Conservation (phyloP, 1,140 invertebrate species). For the Drosophila subobscura region DNA sequence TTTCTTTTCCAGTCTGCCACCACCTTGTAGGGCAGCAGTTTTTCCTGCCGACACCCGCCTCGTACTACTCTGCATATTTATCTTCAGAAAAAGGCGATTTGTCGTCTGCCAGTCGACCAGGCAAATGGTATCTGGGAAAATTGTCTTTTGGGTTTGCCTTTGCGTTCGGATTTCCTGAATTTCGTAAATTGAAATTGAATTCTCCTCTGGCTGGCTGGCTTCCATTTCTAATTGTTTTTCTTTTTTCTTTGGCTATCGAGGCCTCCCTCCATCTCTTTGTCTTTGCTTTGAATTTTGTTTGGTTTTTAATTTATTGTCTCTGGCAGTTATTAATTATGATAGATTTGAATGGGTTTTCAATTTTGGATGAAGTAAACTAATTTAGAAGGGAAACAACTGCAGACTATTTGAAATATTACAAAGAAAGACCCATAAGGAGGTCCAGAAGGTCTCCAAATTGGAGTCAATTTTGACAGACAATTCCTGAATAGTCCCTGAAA, state of each 20-base stretch:
- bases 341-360: slow-evolving; percentile 6
- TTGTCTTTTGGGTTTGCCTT: slow-evolving; percentile 13
- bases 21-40: slow-evolving; percentile 61
- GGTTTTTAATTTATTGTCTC: slow-evolving; percentile 7
- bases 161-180: slow-evolving; percentile 50
- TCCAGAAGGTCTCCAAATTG: too few species aligned
- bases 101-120: slow-evolving; percentile 48
- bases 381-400: slow-evolving; percentile 8
- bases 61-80: slow-evolving; percentile 39
- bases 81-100: slow-evolving; percentile 63
- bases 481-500: too few species aligned
- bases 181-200: slow-evolving; percentile 50
- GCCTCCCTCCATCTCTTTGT: not conserved
- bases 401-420: too few species aligned
- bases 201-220: slow-evolving; percentile 10
- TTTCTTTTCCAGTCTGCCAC: slow-evolving; percentile 75
- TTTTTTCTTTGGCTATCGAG: slow-evolving; percentile 1
- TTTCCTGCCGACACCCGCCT: slow-evolving; percentile 3
- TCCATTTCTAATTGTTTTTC: slow-evolving; percentile 24
- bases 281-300: slow-evolving; percentile 1
- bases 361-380: slow-evolving; percentile 11
- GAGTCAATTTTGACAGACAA: too few species aligned
- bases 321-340: slow-evolving; percentile 30
- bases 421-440: too few species aligned
- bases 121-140: slow-evolving; percentile 35